Evolutionary conservation across 2,888 invertebrate species (phyloP).

Genomic region (Lutraria lutraria): DNA sequence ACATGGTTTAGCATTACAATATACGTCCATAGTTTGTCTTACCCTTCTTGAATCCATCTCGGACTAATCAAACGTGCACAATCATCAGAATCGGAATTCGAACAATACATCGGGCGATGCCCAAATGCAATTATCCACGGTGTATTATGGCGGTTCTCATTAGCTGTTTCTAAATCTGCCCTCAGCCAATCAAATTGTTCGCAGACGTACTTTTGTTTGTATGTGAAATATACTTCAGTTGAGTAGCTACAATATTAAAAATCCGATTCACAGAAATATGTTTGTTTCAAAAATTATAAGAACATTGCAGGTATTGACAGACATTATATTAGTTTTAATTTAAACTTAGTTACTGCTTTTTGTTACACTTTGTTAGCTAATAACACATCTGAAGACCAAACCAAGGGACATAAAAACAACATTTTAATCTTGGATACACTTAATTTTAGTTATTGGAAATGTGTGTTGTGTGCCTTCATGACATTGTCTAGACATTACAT

Average conservation of each 20-base stretch:
- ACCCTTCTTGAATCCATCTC: conserved; percentile 72
- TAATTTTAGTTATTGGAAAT: no score
- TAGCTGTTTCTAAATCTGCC: conserved; percentile 80
- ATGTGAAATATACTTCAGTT: conserved; percentile 78
- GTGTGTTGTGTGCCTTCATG: no score
- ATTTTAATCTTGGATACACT: no score
- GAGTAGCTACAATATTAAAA: conserved; percentile 73
- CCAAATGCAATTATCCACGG: conserved; percentile 85
- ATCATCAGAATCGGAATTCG: conserved; percentile 83
- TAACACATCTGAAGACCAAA: no score
- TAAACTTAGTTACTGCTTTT: no score
- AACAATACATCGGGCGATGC: conserved; percentile 86
- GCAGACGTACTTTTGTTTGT: conserved; percentile 90
- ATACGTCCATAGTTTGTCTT: not conserved
- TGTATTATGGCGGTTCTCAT: conserved; percentile 72
- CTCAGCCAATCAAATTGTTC: conserved; percentile 80
- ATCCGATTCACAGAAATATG: no score
- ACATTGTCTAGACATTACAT: no score
- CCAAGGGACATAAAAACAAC: no score
- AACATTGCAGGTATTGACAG: no score
- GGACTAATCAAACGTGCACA: conserved; percentile 73
- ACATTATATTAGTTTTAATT: no score
- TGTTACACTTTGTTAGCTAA: no score
- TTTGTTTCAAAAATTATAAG: no score
- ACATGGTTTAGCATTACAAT: not conserved